phyloP scores from a whole-genome alignment of 2,113 vertebrate species.

The Pedetes capensis region DNA sequence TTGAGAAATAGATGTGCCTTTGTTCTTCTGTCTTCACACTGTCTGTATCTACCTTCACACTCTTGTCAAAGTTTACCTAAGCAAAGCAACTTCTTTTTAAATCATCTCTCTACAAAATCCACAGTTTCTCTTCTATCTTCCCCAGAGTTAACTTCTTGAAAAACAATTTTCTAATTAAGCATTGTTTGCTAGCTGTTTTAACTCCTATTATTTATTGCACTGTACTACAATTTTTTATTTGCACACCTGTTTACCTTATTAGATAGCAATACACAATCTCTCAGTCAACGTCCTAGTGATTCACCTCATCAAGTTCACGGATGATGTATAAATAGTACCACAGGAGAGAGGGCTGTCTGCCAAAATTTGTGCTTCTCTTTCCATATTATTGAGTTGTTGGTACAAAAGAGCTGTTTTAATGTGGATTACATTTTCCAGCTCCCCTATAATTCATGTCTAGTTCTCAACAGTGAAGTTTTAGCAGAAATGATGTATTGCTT shows the following conservation, averaged over 20 bases:
- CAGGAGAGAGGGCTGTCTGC: fast-evolving
- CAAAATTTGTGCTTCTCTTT: not conserved
- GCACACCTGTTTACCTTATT: not conserved
- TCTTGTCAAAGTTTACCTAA: not conserved
- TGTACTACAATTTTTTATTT: not conserved
- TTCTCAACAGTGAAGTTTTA: not conserved
- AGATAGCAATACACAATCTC: not conserved
- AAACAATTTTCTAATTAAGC: not conserved
- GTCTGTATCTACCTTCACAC: not conserved
- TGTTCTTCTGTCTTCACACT: not conserved
- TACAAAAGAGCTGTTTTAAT: not conserved
- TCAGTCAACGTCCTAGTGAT: not conserved
- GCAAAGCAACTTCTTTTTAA: not conserved
- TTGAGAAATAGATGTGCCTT: not conserved
- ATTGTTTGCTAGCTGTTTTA: not conserved
- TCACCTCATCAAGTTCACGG: not conserved
- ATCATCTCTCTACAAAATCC: not conserved
- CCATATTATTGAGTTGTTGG: not conserved
- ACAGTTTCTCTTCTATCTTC: not conserved
- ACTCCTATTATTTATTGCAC: not conserved
- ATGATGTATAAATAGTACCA: not conserved
- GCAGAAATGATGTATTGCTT: not conserved
- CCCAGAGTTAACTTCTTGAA: not conserved
- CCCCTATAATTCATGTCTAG: not conserved
- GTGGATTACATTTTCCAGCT: not conserved